Base-by-base conservation (phyloP, 2,888 invertebrate species). In the Phasia obesa region DNA sequence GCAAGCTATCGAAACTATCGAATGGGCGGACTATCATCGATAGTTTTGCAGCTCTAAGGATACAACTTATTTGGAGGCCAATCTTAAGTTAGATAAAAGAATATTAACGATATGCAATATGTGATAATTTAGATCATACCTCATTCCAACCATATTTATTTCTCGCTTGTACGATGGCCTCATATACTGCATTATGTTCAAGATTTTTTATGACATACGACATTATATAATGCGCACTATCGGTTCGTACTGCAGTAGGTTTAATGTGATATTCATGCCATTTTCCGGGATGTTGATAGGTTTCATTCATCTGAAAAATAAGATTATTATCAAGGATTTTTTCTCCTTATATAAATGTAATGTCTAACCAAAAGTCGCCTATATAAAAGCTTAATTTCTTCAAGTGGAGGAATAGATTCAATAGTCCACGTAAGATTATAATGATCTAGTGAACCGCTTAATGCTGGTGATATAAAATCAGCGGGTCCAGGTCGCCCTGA, bases 101-200 rank as follows among this genome's bases (percentile, higher is more conserved):
- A n/a, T n/a, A n/a, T n/a, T n/a, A n/a, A n/a, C n/a, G n/a, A n/a
- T n/a, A 27, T 6, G 3, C 27, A 6, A 27, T 27, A 27, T 27
- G 6, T 35, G 11, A 35, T 2, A 35, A 38, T 19, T 35, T 13
- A 51, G 1, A 25, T 73, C 86, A 87, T 85, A 93, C 94, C 92
- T 94, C 94, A 87, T 94, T 94, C 94, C 95, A 95, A 0, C 95
- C 95, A 85, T 94, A 95, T 91, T 94, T 92, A 90, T 95, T 95
- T 92, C 94, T 95, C 62, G 95, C 95, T 88, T 95, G 94, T 60
- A 95, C 94, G 80, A 94, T 94, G 19, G 95, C 95, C 87, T 95
- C 95, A 90, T 95, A 95, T 23, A 94, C 93, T 0, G 94, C 94
- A 21, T 93, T 94, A 0, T 94, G 93, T 86, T 94, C 93, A 84